A percentile compares a stretch with the other conserved stretches of the same genome.
These are phyloP conservation scores for Aplochiton taeniatus DNA, from an alignment of 2,797 vertebrate species.

Conservation along the genomic window DNA sequence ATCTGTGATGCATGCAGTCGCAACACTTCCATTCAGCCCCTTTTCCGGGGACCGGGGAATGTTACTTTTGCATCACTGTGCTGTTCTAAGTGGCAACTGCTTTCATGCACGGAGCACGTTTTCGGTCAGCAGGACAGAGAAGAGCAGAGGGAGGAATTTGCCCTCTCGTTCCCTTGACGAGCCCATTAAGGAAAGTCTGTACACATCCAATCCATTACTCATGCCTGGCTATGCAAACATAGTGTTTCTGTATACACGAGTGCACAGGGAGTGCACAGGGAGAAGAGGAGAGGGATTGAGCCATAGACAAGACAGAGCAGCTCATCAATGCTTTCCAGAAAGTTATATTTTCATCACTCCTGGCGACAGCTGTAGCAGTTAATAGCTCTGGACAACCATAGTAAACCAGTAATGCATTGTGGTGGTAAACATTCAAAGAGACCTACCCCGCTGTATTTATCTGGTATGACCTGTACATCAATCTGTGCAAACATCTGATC, in stretches of 20 bases:
- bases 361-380: slow-evolving; percentile 23
- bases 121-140: slow-evolving; percentile 25
- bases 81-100: slow-evolving; percentile 26
- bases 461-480: too few relatives aligned
- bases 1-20: not conserved
- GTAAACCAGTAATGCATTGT: slow-evolving; percentile 19
- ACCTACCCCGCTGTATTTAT: too few relatives aligned
- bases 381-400: slow-evolving; percentile 23
- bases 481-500: too few relatives aligned
- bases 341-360: slow-evolving; percentile 29
- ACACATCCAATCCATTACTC: slow-evolving; percentile 26
- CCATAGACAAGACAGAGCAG: slow-evolving; percentile 18
- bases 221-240: slow-evolving; percentile 7
- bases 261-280: slow-evolving; percentile 7
- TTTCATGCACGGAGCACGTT: slow-evolving; percentile 21
- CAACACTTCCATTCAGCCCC: slow-evolving; percentile 10
- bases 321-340: slow-evolving; percentile 15
- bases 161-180: not conserved
- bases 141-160: not conserved
- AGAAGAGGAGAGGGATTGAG: slow-evolving; percentile 31
- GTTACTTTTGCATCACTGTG: slow-evolving; percentile 26
- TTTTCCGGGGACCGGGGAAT: not conserved
- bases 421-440: not conserved
- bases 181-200: slow-evolving; percentile 20
- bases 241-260: not conserved